Conservation (phyloP, 2,113 vertebrate genomes). For the Furnarius figulus region DNA sequence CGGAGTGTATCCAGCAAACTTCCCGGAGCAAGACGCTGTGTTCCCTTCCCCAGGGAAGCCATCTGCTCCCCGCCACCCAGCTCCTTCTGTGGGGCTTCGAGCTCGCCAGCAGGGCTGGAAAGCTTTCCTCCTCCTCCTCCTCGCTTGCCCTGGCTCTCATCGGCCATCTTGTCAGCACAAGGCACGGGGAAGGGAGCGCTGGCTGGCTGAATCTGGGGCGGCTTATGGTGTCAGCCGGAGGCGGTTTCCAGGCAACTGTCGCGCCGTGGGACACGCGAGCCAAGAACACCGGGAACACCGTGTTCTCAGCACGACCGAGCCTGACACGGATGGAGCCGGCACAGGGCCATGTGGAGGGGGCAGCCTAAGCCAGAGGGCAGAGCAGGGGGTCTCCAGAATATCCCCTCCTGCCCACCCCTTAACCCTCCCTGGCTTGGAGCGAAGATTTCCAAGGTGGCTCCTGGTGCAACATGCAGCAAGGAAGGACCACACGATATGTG, state of each 20-base stretch:
- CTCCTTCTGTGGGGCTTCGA: not conserved
- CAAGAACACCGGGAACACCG: not conserved
- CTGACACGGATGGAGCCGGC: fast-evolving
- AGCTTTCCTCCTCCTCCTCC: not conserved
- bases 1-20: not conserved
- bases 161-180: not conserved
- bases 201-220: constrained; percentile 47
- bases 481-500: fast-evolving
- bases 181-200: not conserved
- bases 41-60: constrained; percentile 6
- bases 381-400: not conserved
- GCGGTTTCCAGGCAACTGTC: constrained; percentile 69
- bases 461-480: fast-evolving
- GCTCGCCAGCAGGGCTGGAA: not conserved
- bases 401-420: fast-evolving
- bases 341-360: not conserved
- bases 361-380: not conserved
- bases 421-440: not conserved
- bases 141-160: not conserved
- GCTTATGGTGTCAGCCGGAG: constrained; percentile 47
- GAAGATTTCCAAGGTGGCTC: not conserved
- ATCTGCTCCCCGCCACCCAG: constrained; percentile 12
- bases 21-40: not conserved
- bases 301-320: not conserved
- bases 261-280: constrained; percentile 9